Evolutionary conservation across 1,140 invertebrate species (phyloP), one percentile per base, ranked within the genome.

Genomic region (Samia ricini): DNA sequence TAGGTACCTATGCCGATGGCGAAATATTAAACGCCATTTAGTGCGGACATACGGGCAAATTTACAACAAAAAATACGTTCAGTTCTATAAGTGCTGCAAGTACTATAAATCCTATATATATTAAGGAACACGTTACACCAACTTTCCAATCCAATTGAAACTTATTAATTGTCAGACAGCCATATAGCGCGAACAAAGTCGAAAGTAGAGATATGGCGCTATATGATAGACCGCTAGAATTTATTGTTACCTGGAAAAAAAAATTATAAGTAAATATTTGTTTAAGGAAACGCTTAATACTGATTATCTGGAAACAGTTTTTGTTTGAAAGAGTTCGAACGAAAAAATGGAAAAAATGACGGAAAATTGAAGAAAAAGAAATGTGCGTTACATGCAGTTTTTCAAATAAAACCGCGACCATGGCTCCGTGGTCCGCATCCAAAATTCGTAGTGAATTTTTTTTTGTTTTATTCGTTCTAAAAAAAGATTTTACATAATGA

Each of bases 21-120:
- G n/a, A n/a, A n/a, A n/a, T n/a, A n/a, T n/a, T n/a, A 2, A 2
- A 0, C 4, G 12, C 19, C 7, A 18, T 12, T 24, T 63, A 67
- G 49, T 91, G 88, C 18, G 74, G 66, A 62, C 96, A 97, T 33
- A 95, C 95, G 60, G 96, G 95, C 62, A 96, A 87, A 90, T 97
- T 97, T 61, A 97, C 95, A 64, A 91, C 92, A 88, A 97, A 97
- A 92, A 97, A 96, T 63, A 96, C 94, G 88, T 97, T 97, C 61
- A 97, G 91, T 91, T 97, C 96, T 69, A 97, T 96, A 56, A 97
- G 92, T 60, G 94, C 94, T 50, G 96, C 96, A 66, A 97, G 90
- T 56, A 95, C 91, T 57, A 97, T 91, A 77, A 96, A 97, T 18
- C 94, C 92, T 49, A 92, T 91, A 88, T 97, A 97, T 89, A 97